These are phyloP conservation scores for Melipona bicolor DNA, from an alignment of 2,888 invertebrate species.

Conservation along the genomic window DNA sequence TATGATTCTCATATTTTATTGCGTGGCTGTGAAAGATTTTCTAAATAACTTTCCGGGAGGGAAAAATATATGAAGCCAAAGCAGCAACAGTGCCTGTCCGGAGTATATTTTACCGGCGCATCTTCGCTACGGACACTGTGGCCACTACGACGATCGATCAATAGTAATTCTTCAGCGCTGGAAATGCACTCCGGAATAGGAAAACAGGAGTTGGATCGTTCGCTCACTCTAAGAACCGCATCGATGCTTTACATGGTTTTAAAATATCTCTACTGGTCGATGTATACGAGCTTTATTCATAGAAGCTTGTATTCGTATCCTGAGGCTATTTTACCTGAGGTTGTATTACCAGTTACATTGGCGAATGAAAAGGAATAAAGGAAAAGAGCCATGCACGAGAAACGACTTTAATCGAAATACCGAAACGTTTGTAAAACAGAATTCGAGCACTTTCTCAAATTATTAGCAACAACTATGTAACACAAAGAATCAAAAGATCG, in stretches of 20 bases:
- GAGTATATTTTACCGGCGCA: slow-evolving; percentile 10
- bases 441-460: not conserved
- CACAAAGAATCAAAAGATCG: not conserved
- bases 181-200: slow-evolving; percentile 11
- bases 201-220: slow-evolving; percentile 17
- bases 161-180: slow-evolving; percentile 33
- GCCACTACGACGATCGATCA: slow-evolving; percentile 38
- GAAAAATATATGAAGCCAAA: not conserved
- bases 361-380: not conserved
- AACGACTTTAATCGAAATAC: not conserved
- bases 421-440: not conserved
- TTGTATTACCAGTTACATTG: not conserved
- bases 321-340: not conserved
- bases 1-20: not conserved
- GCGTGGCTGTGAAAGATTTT: not conserved
- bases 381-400: not conserved
- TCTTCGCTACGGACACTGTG: not conserved
- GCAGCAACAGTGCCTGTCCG: not conserved
- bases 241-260: slow-evolving; percentile 21
- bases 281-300: slow-evolving; percentile 7
- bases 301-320: not conserved
- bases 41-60: not conserved
- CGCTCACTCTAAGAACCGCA: slow-evolving; percentile 24
- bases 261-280: not conserved
- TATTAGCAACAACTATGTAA: too few relatives aligned